Percentiles rank a stretch among this genome's conserved stretches.
Conservation (phyloP, 2,113 vertebrate genomes). For the Orientallactaga bullata region DNA sequence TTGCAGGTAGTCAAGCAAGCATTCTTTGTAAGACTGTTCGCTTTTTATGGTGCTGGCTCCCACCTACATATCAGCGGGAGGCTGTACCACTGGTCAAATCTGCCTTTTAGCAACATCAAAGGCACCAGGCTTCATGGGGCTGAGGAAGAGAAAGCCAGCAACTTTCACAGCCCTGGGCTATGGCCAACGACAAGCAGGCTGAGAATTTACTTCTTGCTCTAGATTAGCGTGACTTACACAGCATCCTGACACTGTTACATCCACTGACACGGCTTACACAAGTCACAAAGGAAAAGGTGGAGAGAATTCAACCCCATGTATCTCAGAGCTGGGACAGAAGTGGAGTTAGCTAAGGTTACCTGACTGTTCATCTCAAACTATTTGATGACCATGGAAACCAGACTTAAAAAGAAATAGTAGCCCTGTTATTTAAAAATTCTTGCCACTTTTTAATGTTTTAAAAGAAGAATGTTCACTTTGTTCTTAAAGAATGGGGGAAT, state of each 20-base stretch:
- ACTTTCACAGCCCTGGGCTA: neutral
- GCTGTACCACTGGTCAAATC: conserved; percentile 62
- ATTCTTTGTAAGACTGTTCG: conserved; percentile 3
- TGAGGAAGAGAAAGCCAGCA: conserved; percentile 30
- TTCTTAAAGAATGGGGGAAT: conserved; percentile 49
- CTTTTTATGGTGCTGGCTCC: conserved; percentile 73
- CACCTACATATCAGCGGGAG: conserved; percentile 59
- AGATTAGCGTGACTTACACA: neutral
- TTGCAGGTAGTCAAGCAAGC: conserved; percentile 54
- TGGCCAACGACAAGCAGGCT: conserved; percentile 37
- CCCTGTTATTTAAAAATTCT: conserved; percentile 56
- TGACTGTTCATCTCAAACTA: neutral
- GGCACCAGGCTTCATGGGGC: neutral
- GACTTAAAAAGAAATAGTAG: conserved; percentile 50
- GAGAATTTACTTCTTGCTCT: neutral
- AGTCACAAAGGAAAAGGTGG: neutral
- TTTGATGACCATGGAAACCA: conserved; percentile 41
- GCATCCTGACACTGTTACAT: neutral
- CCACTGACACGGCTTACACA: neutral
- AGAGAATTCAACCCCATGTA: neutral
- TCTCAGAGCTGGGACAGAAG: neutral
- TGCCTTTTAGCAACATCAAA: conserved; percentile 67
- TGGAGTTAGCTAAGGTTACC: neutral
- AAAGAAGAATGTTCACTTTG: conserved; percentile 52
- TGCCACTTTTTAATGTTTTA: conserved; percentile 58